Evolutionary conservation across 2,888 invertebrate species (phyloP).

Genomic region (Tetropium fuscum): DNA sequence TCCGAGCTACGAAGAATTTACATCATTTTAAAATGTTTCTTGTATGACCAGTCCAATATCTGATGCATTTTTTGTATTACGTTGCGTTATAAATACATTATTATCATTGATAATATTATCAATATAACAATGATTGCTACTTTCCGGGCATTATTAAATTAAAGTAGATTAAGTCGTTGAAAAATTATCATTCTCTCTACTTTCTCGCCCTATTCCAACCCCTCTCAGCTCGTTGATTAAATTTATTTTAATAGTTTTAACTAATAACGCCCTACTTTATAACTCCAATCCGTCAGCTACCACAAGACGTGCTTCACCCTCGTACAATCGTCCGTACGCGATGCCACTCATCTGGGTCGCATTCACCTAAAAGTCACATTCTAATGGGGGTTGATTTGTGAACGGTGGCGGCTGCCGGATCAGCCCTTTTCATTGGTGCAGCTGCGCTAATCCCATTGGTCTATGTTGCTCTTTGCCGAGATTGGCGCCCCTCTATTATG

Average conservation of each 20-base stretch:
- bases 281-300: slow-evolving; percentile 5
- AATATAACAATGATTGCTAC: too few relatives aligned
- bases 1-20: too few relatives aligned
- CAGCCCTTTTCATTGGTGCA: slow-evolving; percentile 54
- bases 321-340: background rate
- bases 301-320: background rate
- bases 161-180: too few relatives aligned
- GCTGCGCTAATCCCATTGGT: slow-evolving; percentile 57
- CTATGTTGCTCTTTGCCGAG: slow-evolving; percentile 48
- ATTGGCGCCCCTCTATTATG: slow-evolving; percentile 45
- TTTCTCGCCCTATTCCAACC: too few relatives aligned
- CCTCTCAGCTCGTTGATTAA: too few relatives aligned
- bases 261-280: slow-evolving; percentile 10
- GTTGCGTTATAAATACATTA: too few relatives aligned
- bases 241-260: background rate
- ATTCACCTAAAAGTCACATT: slow-evolving; percentile 40
- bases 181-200: too few relatives aligned
- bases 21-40: too few relatives aligned
- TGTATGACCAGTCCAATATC: too few relatives aligned
- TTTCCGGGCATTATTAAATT: too few relatives aligned
- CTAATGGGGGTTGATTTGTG: slow-evolving; percentile 50
- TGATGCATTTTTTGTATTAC: too few relatives aligned
- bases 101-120: too few relatives aligned
- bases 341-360: slow-evolving; percentile 7
- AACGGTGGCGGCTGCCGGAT: slow-evolving; percentile 58